A percentile compares a stretch with the other conserved stretches of the same genome.
Evolutionary conservation across 2,113 vertebrate genomes (phyloP).

Genomic region (Actenoides lindsayi): DNA sequence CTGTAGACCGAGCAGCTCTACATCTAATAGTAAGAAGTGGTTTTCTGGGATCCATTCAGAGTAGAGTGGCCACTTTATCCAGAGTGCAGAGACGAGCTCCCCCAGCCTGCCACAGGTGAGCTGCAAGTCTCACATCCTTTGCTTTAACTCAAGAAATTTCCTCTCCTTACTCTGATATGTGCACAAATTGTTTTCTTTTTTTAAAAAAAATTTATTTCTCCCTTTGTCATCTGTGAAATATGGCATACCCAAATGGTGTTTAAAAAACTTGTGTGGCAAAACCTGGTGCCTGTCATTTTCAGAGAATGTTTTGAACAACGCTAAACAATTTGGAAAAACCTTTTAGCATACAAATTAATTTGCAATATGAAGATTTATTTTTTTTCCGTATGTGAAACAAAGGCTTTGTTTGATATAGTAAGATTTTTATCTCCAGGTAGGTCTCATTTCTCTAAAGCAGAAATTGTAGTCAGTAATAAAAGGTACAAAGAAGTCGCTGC

Average conservation of each 20-base stretch:
- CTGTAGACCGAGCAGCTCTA: neutral
- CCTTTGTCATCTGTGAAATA: neutral
- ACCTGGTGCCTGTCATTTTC: neutral
- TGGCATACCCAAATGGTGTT: rapidly evolving
- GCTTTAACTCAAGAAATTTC: neutral
- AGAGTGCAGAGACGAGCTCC: neutral
- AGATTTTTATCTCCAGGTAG: conserved; percentile 5
- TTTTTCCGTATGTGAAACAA: neutral
- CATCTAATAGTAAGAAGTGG: neutral
- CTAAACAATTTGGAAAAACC: neutral
- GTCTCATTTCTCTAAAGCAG: neutral
- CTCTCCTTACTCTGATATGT: neutral
- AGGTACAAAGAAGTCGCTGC: conserved; percentile 21
- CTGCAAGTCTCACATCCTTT: neutral
- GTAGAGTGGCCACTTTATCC: neutral
- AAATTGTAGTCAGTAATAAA: neutral
- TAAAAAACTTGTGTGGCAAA: neutral
- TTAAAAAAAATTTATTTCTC: neutral
- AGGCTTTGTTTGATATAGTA: neutral
- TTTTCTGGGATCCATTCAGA: neutral
- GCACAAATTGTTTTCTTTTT: neutral
- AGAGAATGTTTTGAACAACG: neutral
- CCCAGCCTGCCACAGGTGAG: rapidly evolving
- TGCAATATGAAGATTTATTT: neutral
- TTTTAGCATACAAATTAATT: neutral